These are phyloP conservation scores for Morinoia aosen DNA, from an alignment of 2,888 invertebrate genomes.

Conservation along the genomic window DNA sequence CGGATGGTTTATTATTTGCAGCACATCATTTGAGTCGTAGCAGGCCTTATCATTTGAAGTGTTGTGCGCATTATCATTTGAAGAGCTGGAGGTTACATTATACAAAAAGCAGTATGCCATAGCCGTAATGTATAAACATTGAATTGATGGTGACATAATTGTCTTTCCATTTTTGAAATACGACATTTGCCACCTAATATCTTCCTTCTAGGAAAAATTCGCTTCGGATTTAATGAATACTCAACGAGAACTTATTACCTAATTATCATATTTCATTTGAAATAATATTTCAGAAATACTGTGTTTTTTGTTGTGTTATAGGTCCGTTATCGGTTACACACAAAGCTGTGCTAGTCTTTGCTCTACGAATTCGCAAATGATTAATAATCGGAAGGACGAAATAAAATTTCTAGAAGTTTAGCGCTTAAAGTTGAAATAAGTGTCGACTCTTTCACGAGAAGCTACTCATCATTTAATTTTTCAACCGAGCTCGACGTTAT, in stretches of 20 bases:
- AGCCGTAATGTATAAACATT: no score
- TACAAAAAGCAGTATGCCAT: no score
- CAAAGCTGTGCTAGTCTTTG: not conserved
- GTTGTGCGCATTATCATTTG: no score
- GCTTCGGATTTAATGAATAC: not conserved
- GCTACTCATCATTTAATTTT: not conserved
- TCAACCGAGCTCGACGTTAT: not conserved
- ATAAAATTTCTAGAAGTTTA: not conserved
- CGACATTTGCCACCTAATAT: no score
- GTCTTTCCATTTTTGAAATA: no score
- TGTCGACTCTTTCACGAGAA: not conserved
- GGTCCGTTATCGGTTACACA: not conserved
- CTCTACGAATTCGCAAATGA: not conserved
- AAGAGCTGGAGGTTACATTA: no score
- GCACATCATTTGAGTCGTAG: no score
- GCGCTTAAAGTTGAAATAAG: not conserved
- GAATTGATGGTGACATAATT: no score
- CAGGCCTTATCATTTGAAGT: no score
- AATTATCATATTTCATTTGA: not conserved
- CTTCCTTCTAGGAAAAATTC: no score
- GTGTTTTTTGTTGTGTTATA: not conserved
- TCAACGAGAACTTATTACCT: not conserved
- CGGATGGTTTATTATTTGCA: no score
- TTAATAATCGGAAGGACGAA: not conserved
- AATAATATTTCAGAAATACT: not conserved